These are phyloP conservation scores for Conistra vaccinii DNA, from an alignment of 2,888 invertebrate species.

Conservation along the genomic window DNA sequence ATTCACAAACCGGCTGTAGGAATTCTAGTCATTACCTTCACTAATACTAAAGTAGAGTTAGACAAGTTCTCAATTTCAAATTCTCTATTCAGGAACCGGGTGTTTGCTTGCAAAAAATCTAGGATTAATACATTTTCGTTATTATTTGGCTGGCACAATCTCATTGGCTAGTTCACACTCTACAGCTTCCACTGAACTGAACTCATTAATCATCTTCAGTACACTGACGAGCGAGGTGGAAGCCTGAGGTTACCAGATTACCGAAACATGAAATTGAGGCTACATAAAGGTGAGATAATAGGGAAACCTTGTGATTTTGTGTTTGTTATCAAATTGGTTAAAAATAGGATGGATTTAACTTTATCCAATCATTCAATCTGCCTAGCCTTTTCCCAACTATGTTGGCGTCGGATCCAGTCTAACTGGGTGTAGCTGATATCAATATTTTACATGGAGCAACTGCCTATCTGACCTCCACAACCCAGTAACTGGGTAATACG, in stretches of 20 bases:
- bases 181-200: slow-evolving; percentile 14
- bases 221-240: slow-evolving; percentile 46
- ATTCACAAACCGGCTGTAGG: no score
- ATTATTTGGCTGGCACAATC: slow-evolving; percentile 13
- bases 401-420: no score
- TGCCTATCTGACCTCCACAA: no score
- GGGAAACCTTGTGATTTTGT: not conserved
- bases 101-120: slow-evolving; percentile 14
- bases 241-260: slow-evolving; percentile 57
- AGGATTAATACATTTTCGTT: slow-evolving; percentile 34
- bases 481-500: no score
- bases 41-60: no score
- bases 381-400: no score
- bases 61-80: no score
- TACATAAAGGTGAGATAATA: slow-evolving; percentile 25
- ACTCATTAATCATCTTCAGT: slow-evolving; percentile 58
- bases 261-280: slow-evolving; percentile 17
- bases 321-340: not conserved
- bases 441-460: no score
- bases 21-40: no score
- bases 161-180: slow-evolving; percentile 19
- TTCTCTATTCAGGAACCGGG: not conserved
- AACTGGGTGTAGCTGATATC: no score
- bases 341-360: not conserved
- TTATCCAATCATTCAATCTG: no score